Percentiles rank a stretch among this genome's conserved stretches.
Conservation (phyloP, 2,888 invertebrate species). For the Tinea trinotella region DNA sequence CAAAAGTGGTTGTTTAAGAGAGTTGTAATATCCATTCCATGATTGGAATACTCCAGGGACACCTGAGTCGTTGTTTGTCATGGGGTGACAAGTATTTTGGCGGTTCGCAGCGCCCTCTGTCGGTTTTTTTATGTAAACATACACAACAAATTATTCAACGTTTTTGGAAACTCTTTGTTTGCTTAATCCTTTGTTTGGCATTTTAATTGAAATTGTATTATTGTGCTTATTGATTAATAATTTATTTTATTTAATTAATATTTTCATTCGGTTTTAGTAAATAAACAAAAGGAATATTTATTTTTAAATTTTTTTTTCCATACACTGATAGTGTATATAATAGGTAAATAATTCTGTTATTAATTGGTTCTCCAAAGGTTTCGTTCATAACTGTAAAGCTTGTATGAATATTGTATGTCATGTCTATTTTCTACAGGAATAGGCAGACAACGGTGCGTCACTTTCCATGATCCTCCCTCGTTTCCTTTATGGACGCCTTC, state of each 20-base stretch:
- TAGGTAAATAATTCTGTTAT: too few species aligned
- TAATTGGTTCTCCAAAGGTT: too few species aligned
- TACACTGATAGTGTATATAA: too few species aligned
- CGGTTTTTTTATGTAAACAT: conserved; percentile 9
- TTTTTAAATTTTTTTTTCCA: too few species aligned
- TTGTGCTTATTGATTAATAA: not conserved
- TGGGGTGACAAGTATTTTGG: conserved; percentile 16
- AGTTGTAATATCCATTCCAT: conserved; percentile 16
- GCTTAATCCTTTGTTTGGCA: not conserved
- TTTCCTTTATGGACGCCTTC: too few species aligned
- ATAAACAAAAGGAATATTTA: too few species aligned
- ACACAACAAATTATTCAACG: conserved; percentile 8
- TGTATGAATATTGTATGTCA: too few species aligned
- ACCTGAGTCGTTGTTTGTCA: conserved; percentile 17
- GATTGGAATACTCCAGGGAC: conserved; percentile 13
- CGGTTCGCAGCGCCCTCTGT: conserved; percentile 4
- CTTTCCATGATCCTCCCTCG: too few species aligned
- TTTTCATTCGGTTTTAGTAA: too few species aligned
- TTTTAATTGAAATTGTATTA: conserved; percentile 6
- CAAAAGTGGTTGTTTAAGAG: conserved; percentile 16
- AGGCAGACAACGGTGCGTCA: too few species aligned
- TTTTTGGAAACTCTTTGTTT: not conserved
- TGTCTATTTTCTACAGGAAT: too few species aligned
- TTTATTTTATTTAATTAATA: not conserved
- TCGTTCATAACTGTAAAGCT: too few species aligned